Evolutionary conservation across 2,113 vertebrate genomes (phyloP).

Genomic region (Melospiza melodia): DNA sequence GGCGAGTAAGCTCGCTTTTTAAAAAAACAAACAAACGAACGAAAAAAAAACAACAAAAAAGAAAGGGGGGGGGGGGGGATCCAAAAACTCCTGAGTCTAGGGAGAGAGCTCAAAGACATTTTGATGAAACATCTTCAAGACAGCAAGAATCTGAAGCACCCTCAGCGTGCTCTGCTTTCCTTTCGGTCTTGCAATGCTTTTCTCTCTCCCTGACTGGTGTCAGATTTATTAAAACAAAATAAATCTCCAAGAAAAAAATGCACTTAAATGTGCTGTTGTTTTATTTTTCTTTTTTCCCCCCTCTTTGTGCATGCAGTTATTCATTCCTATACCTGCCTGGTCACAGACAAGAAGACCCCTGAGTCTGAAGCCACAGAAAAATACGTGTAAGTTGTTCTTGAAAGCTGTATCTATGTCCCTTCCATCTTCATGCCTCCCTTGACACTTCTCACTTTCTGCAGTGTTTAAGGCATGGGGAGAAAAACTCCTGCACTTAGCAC

Average conservation of each 20-base stretch:
- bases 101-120: conserved; percentile 73
- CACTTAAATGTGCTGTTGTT: conserved; percentile 73
- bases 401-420: neutral
- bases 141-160: conserved; percentile 51
- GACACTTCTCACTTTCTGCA: neutral
- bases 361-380: neutral
- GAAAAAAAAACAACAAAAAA: neutral
- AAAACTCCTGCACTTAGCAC: neutral
- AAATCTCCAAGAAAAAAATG: conserved; percentile 78
- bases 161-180: conserved; percentile 42
- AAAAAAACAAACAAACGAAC: conserved; percentile 51
- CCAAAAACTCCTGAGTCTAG: conserved; percentile 59
- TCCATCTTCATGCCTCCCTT: neutral
- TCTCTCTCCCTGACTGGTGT: conserved; percentile 76
- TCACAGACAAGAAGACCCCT: neutral
- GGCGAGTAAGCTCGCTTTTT: conserved; percentile 81
- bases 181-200: conserved; percentile 62
- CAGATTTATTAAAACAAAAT: conserved; percentile 83
- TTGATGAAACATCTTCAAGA: conserved; percentile 52
- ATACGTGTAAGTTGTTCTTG: neutral
- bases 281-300: conserved; percentile 23
- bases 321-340: neutral
- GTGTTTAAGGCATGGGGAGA: neutral
- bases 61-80: neutral
- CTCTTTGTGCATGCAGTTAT: neutral